phyloP scores from a whole-genome alignment of 2,113 vertebrate species.

The Oryzias celebensis region DNA sequence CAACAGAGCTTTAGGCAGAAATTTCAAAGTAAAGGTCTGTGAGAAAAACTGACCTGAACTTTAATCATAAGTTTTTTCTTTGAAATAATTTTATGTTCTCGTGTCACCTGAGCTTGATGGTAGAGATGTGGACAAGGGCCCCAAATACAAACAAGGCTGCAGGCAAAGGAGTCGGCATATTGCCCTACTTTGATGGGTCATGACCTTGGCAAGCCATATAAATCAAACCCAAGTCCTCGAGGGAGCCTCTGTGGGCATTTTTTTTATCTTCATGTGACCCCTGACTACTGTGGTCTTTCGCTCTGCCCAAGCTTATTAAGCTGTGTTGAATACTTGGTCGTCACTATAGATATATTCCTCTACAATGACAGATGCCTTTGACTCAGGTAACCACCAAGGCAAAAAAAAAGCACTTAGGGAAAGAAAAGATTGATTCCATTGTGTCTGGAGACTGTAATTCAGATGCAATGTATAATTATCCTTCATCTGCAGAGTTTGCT shows the following conservation, averaged over 20 bases:
- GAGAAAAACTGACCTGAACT: slow-evolving; percentile 54
- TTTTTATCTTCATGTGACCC: slow-evolving; percentile 40
- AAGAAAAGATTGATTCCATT: not conserved
- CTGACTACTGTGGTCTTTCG: slow-evolving; percentile 52
- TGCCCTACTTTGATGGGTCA: slow-evolving; percentile 46
- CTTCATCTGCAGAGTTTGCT: too few species aligned
- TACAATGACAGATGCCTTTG: slow-evolving; percentile 40
- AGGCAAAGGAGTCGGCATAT: slow-evolving; percentile 47
- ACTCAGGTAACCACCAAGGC: slow-evolving; percentile 21
- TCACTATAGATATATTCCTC: slow-evolving; percentile 50
- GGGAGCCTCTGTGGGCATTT: slow-evolving; percentile 50
- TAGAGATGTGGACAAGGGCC: slow-evolving; percentile 24
- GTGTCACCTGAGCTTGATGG: slow-evolving; percentile 19
- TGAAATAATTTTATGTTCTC: slow-evolving; percentile 1
- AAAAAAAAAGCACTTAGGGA: slow-evolving; percentile 1
- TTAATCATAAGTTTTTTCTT: slow-evolving; percentile 25
- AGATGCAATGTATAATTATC: too few species aligned
- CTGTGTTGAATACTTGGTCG: slow-evolving; percentile 31
- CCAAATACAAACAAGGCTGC: slow-evolving; percentile 39
- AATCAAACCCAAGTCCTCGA: slow-evolving; percentile 65
- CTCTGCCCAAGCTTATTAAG: slow-evolving; percentile 27
- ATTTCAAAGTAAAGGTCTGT: slow-evolving; percentile 17
- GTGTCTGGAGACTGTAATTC: too few species aligned
- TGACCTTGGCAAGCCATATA: slow-evolving; percentile 59
- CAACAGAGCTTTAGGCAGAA: slow-evolving; percentile 23